Conservation (phyloP, 2,888 invertebrate genomes). For the Dioctria linearis region DNA sequence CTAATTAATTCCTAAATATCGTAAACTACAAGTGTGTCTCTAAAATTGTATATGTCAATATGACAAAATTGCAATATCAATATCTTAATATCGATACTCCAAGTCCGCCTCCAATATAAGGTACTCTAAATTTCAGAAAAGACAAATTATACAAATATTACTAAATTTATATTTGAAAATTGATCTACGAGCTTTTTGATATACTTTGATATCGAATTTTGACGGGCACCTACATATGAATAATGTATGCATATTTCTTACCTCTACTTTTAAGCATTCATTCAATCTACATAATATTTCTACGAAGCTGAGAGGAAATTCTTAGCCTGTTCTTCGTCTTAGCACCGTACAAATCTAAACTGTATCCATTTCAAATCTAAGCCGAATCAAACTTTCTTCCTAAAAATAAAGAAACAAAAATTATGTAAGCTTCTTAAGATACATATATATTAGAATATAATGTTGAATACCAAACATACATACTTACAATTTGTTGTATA, state of each 20-base stretch:
- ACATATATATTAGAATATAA: background rate
- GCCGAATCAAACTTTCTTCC: slow-evolving; percentile 62
- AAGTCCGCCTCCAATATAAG: too few relatives aligned
- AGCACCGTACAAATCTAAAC: slow-evolving; percentile 83
- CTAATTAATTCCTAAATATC: too few relatives aligned
- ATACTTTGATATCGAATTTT: too few relatives aligned
- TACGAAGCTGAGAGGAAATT: slow-evolving; percentile 78
- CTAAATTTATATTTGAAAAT: too few relatives aligned
- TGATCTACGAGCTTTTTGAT: too few relatives aligned
- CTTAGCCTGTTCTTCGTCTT: slow-evolving; percentile 77
- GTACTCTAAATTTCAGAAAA: too few relatives aligned
- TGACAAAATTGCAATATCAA: too few relatives aligned
- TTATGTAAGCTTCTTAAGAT: background rate
- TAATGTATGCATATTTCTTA: slow-evolving; percentile 65
- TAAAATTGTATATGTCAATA: too few relatives aligned
- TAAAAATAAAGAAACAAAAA: too few relatives aligned
- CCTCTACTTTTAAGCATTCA: slow-evolving; percentile 81
- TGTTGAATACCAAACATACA: background rate
- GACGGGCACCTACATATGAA: background rate
- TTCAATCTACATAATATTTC: slow-evolving; percentile 80
- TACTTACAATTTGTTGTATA: slow-evolving; percentile 53
- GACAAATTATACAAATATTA: too few relatives aligned
- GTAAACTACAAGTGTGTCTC: too few relatives aligned
- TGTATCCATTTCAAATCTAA: slow-evolving; percentile 91
- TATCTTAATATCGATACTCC: too few relatives aligned